Percentiles rank a stretch among this genome's conserved stretches.
phyloP scores from a whole-genome alignment of 2,888 invertebrate species.

The Terebella lapidaria region DNA sequence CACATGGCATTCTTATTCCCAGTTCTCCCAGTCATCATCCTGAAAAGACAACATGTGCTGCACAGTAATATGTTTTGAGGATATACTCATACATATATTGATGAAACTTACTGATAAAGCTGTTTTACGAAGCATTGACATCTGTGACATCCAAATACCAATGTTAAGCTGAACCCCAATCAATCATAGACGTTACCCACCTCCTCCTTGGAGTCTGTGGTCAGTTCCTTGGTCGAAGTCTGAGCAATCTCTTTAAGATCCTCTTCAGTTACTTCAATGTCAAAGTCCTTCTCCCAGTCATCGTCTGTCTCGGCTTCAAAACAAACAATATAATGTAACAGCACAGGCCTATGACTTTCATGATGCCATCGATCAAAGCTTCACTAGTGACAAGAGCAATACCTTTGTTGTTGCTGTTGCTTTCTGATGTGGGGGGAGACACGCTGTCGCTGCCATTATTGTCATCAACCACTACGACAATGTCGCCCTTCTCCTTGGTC shows the following conservation, averaged over 20 bases:
- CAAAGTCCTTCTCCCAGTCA: conserved; percentile 52
- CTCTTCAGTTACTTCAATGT: conserved; percentile 45
- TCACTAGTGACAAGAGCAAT: too few relatives aligned
- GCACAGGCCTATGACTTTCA: too few relatives aligned
- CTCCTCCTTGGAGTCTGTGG: too few relatives aligned
- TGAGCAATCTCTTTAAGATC: conserved; percentile 41
- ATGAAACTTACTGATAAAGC: too few relatives aligned
- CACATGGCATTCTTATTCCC: conserved; percentile 3
- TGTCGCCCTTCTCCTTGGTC: neutral
- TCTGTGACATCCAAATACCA: too few relatives aligned
- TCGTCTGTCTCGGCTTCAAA: conserved; percentile 32
- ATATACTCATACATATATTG: neutral
- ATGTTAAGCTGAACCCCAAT: too few relatives aligned
- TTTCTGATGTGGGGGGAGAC: neutral
- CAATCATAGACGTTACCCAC: too few relatives aligned
- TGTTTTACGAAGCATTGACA: too few relatives aligned
- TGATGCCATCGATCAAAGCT: too few relatives aligned
- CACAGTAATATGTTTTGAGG: neutral
- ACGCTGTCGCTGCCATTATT: neutral
- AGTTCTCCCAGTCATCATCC: conserved; percentile 13
- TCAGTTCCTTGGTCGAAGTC: too few relatives aligned
- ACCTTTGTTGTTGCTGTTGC: neutral
- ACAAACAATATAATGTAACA: conserved; percentile 1
- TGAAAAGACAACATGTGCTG: conserved; percentile 1
- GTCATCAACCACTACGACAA: neutral